Evolutionary conservation across 1,140 invertebrate species (phyloP).

Genomic region (Cherax destructor): DNA sequence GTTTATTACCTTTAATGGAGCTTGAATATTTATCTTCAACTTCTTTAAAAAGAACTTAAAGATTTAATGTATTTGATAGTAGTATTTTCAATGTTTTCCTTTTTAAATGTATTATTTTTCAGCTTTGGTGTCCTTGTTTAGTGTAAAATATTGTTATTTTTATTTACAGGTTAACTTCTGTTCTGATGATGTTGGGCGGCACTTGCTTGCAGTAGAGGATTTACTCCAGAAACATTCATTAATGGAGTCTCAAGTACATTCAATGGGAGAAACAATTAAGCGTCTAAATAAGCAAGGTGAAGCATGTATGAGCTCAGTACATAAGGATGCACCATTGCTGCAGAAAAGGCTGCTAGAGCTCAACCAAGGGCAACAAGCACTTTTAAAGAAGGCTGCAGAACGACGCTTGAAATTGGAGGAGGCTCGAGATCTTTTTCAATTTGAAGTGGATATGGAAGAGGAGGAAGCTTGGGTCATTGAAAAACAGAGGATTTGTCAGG

Average conservation of each 20-base stretch:
- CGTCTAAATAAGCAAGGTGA: constrained; percentile 81
- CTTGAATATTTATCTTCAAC: background rate
- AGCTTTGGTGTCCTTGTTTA: background rate
- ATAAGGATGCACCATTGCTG: constrained; percentile 82
- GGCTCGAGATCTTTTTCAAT: constrained; percentile 94
- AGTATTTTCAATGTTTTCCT: background rate
- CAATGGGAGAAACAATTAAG: constrained; percentile 87
- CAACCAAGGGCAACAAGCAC: constrained; percentile 78
- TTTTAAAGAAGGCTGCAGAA: constrained; percentile 85
- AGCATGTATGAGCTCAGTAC: constrained; percentile 77
- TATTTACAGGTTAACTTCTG: constrained; percentile 83
- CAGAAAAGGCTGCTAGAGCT: constrained; percentile 83
- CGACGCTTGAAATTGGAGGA: constrained; percentile 90
- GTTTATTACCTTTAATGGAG: background rate
- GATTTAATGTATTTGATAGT: background rate
- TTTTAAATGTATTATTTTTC: background rate
- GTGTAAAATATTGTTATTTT: background rate
- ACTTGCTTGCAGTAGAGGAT: constrained; percentile 95
- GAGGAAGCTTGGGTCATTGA: constrained; percentile 96
- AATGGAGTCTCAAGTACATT: constrained; percentile 89
- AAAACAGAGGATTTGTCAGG: constrained; percentile 92
- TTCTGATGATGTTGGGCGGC: constrained; percentile 92
- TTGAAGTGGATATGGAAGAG: constrained; percentile 93
- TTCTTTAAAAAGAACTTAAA: background rate
- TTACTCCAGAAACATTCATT: constrained; percentile 94